Conservation (phyloP, 2,797 vertebrate genomes). For the Mormyrus proboscirostris region DNA sequence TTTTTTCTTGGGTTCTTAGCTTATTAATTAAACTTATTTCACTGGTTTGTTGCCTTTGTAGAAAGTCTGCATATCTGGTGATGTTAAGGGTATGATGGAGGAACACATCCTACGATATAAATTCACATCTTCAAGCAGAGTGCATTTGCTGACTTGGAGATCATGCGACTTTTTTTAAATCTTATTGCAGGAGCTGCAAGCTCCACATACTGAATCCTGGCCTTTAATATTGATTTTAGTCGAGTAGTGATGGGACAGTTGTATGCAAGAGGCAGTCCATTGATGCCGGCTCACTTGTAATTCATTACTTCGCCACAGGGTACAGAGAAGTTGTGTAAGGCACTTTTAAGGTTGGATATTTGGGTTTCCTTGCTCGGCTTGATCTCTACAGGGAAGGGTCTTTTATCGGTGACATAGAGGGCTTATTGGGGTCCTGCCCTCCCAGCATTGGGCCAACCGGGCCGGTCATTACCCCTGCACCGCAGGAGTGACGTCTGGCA, state of each 20-base stretch:
- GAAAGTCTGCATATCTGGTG: neutral
- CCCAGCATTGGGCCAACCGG: neutral
- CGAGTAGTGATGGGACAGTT: neutral
- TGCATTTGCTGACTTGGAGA: neutral
- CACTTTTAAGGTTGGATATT: neutral
- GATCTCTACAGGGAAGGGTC: neutral
- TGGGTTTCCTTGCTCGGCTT: neutral
- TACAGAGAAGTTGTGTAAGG: neutral
- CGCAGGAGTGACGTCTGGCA: neutral
- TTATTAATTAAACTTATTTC: neutral
- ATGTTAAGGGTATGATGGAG: neutral
- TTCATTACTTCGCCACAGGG: neutral
- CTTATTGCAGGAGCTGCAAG: neutral
- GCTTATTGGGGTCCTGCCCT: constrained; percentile 11
- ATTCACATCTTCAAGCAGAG: neutral
- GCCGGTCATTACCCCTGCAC: neutral
- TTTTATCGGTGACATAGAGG: constrained; percentile 11
- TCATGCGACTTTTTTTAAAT: neutral
- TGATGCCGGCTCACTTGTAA: neutral
- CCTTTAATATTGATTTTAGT: neutral
- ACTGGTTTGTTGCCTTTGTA: neutral
- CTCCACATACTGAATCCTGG: neutral
- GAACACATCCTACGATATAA: neutral
- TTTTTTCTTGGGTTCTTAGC: neutral
- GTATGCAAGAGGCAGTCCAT: neutral